These are phyloP conservation scores for Xiphophorus couchianus DNA, from an alignment of 2,113 vertebrate genomes.

Conservation along the genomic window DNA sequence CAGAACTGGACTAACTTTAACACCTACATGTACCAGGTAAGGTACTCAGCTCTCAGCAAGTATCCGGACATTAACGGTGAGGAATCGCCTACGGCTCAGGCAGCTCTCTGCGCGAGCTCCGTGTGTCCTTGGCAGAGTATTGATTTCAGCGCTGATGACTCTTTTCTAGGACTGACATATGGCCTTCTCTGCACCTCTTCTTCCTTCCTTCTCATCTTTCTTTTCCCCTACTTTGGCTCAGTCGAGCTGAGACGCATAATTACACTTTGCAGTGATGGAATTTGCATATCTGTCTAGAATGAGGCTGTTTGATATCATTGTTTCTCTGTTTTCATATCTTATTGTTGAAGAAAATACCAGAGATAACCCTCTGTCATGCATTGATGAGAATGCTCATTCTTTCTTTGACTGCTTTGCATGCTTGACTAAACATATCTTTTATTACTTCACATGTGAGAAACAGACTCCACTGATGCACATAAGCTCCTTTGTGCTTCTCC, in stretches of 20 bases:
- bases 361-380: constrained; percentile 33
- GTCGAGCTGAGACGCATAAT: constrained; percentile 44
- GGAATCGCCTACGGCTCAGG: constrained; percentile 43
- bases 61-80: constrained; percentile 38
- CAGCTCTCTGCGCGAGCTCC: constrained; percentile 47
- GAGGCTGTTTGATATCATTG: constrained; percentile 23
- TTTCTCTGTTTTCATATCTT: constrained; percentile 30
- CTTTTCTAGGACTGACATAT: constrained; percentile 59
- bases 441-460: constrained; percentile 19
- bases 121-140: constrained; percentile 59
- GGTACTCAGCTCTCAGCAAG: constrained; percentile 37
- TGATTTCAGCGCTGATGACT: constrained; percentile 63
- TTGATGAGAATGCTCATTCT: constrained; percentile 24
- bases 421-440: constrained; percentile 18
- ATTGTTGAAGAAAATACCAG: constrained; percentile 22
- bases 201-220: constrained; percentile 20
- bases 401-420: constrained; percentile 25
- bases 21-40: constrained; percentile 90
- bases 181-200: constrained; percentile 52
- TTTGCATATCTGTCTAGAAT: constrained; percentile 33
- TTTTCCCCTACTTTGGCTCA: constrained; percentile 31
- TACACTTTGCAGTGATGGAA: constrained; percentile 33
- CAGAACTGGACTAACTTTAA: constrained; percentile 87
- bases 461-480: constrained; percentile 32
- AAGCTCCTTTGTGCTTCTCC: constrained; percentile 58